Evolutionary conservation across 1,140 invertebrate genomes (phyloP).

Genomic region (Caenorhabditis elegans): WBcel235 BX284603.4:1864001-1864500

Average conservation of each 20-base stretch:
- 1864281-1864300: not conserved
- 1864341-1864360: not conserved
- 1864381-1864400: not conserved
- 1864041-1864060: conserved; percentile 42
- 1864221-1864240: too few relatives aligned
- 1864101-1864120: conserved; percentile 48
- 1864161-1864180: too few relatives aligned
- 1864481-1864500: conserved; percentile 11
- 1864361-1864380: not conserved
- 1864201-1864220: too few relatives aligned
- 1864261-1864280: not conserved
- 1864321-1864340: conserved; percentile 3
- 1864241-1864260: too few relatives aligned
- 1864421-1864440: conserved; percentile 49
- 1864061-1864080: conserved; percentile 39
- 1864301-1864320: not conserved
- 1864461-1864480: conserved; percentile 49
- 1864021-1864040: conserved; percentile 28
- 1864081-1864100: conserved; percentile 41
- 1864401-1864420: conserved; percentile 40
- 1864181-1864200: too few relatives aligned
- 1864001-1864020: too few relatives aligned
- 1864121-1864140: conserved; percentile 49
- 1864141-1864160: too few relatives aligned
- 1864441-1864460: conserved; percentile 46